phyloP scores from a whole-genome alignment of 2,888 invertebrate genomes.

The Chymomyza procnemis region DNA sequence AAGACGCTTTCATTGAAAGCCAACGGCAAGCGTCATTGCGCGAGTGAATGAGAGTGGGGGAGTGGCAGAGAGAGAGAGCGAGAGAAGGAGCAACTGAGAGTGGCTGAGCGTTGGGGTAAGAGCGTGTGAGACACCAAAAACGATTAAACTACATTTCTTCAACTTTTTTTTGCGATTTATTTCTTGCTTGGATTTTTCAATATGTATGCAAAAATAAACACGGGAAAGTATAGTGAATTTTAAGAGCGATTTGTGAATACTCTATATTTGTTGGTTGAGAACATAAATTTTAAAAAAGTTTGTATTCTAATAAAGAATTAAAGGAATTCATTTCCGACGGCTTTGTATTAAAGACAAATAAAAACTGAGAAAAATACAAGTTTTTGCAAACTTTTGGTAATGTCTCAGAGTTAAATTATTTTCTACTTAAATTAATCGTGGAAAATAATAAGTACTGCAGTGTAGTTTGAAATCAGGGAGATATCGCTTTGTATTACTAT shows the following conservation, averaged over 20 bases:
- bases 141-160: slow-evolving; percentile 75
- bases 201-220: slow-evolving; percentile 35
- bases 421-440: too few relatives aligned
- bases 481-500: too few relatives aligned
- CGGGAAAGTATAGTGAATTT: slow-evolving; percentile 32
- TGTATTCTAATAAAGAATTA: too few relatives aligned
- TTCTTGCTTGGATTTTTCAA: slow-evolving; percentile 21
- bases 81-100: background rate
- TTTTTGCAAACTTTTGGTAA: too few relatives aligned
- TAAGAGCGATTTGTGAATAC: background rate
- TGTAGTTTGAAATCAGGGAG: too few relatives aligned
- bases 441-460: too few relatives aligned
- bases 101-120: background rate
- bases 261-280: background rate
- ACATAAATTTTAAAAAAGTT: too few relatives aligned
- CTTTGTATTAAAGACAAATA: too few relatives aligned
- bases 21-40: slow-evolving; percentile 42
- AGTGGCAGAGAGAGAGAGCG: background rate
- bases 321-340: too few relatives aligned
- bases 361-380: too few relatives aligned
- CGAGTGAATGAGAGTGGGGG: background rate
- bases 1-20: slow-evolving; percentile 60
- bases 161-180: slow-evolving; percentile 2
- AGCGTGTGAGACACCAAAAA: slow-evolving; percentile 37
- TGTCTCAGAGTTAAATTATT: too few relatives aligned